phyloP scores from a whole-genome alignment of 2,113 vertebrate species.

The Rousettus leschenaultii region DNA sequence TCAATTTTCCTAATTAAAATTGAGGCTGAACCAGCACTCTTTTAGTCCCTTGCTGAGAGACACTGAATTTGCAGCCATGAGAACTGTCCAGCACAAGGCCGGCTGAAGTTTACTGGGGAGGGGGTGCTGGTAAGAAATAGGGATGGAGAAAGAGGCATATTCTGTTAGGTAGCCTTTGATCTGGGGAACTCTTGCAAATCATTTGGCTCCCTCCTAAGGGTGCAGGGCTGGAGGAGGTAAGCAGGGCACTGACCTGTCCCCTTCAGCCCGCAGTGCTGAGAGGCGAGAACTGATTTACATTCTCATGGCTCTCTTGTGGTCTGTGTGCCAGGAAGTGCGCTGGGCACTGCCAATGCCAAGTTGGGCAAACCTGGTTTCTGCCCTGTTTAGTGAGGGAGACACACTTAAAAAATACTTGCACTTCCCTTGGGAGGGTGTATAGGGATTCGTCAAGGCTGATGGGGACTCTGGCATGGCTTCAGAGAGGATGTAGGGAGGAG shows the following conservation, averaged over 20 bases:
- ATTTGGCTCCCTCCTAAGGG: background rate
- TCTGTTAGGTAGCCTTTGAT: background rate
- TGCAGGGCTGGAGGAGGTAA: background rate
- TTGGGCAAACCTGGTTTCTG: background rate
- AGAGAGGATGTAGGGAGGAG: background rate
- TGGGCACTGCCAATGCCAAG: background rate
- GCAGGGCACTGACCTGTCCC: background rate
- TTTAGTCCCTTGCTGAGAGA: background rate
- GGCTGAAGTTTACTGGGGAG: conserved; percentile 47
- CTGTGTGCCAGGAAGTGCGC: background rate
- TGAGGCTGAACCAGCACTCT: background rate
- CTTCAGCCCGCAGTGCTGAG: background rate
- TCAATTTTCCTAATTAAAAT: background rate
- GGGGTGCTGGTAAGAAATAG: background rate
- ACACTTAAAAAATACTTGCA: background rate
- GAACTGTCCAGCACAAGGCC: conserved; percentile 67
- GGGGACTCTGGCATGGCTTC: background rate
- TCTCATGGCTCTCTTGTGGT: background rate
- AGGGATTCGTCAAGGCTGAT: background rate
- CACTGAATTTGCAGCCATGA: background rate
- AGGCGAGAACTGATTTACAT: background rate
- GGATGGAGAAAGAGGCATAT: background rate
- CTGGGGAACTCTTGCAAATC: background rate
- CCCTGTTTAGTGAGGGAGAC: background rate
- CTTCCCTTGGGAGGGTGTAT: background rate